Conservation (phyloP, 2,797 vertebrate genomes). For the Schizothorax lantsangensis region DNA sequence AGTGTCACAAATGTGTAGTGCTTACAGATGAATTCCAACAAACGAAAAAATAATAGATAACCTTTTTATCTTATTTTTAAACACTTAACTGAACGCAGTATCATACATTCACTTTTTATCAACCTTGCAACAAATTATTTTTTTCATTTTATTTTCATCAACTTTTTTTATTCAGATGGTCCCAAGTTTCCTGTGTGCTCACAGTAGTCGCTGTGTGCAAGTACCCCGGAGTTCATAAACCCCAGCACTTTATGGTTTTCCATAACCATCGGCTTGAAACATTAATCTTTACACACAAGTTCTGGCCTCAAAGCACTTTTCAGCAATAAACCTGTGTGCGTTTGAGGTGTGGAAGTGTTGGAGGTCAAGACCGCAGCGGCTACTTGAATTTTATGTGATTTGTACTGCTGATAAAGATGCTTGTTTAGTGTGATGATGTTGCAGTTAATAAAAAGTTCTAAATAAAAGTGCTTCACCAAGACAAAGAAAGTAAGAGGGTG, state of each 20-base stretch:
- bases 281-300: constrained; percentile 59
- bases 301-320: constrained; percentile 39
- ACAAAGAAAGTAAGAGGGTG: neutral
- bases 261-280: constrained; percentile 43
- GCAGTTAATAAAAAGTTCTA: neutral
- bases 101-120: neutral
- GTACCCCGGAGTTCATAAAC: neutral
- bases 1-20: neutral
- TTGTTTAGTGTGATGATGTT: constrained; percentile 14
- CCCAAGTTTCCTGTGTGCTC: neutral
- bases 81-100: neutral
- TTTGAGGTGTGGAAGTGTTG: constrained; percentile 38
- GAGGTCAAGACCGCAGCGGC: constrained; percentile 22
- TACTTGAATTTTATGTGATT: constrained; percentile 46
- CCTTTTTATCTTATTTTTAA: neutral
- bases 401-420: constrained; percentile 13
- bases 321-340: constrained; percentile 47
- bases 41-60: neutral
- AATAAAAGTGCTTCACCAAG: neutral
- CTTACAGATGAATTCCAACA: neutral
- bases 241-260: constrained; percentile 35
- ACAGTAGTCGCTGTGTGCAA: neutral
- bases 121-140: neutral
- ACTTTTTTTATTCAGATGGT: neutral
- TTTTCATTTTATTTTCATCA: no score